Evolutionary conservation across 2,113 vertebrate genomes (phyloP), one percentile per base, ranked within the genome.

Genomic region (Philantomba maxwellii): DNA sequence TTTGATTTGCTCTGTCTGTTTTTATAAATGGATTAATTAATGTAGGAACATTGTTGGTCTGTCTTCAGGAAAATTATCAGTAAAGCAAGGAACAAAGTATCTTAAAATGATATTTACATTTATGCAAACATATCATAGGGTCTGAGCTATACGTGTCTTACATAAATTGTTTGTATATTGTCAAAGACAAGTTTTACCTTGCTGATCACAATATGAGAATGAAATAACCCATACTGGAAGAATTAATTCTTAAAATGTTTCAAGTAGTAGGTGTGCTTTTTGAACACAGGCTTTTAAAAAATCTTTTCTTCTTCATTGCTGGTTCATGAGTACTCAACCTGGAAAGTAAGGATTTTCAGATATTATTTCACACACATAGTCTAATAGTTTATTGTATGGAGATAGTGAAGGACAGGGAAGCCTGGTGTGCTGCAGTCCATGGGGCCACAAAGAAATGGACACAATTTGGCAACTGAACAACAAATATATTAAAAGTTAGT

Each of bases 11-110:
- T 93, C 25, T 47, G 43, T 8, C 43, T 88, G 28, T 64, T 82
- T 96, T 88, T 89, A 83, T 55, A 92, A 92, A 55, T 95, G 47
- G 58, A 89, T 95, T 89, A 92, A 92, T 94, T 92, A 66, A 39
- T 57, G 3, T 87, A 73, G 39, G 70, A 90, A 77, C 21, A 94
- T 39, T 84, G 49, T 92, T 36, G 90, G 30, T 77, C 13, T 75
- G 25, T 77, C 23, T 94, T 92, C 73, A 23, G 66, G 43, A 85
- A 95, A 83, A 95, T 28, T 97, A 80, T n/a, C 62, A 92, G 16
- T 92, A 62, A 39, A 82, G 36, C 58, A 88, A 88, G 81, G 87
- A 97, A 77, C 9, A 28, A 86, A 91, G 25, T 2, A 64, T 82
- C 21, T 23, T 88, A 57, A 97, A 96, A 64, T 30, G 19, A 30